phyloP scores from a whole-genome alignment of 2,797 vertebrate species.

The Urocyon cinereoargenteus region DNA sequence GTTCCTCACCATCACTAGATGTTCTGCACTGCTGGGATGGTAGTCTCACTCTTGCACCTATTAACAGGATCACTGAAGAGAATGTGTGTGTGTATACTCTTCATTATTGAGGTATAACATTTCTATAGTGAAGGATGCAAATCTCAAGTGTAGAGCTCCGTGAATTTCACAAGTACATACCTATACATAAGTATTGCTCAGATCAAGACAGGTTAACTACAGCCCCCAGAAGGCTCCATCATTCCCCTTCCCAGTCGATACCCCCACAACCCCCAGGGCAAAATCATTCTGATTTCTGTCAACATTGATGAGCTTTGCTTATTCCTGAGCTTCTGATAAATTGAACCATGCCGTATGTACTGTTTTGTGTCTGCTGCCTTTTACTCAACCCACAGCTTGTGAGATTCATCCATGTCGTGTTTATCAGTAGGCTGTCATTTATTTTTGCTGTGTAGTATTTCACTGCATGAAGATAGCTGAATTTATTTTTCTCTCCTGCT shows the following conservation, averaged over 20 bases:
- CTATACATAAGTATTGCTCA: neutral
- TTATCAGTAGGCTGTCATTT: constrained; percentile 5
- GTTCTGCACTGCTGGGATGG: neutral
- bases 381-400: neutral
- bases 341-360: neutral
- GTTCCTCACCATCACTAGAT: neutral
- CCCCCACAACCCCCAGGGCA: neutral
- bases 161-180: neutral
- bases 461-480: neutral
- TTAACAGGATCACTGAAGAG: neutral
- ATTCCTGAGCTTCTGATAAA: constrained; percentile 43
- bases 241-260: neutral
- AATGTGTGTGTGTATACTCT: neutral
- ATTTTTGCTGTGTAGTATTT: constrained; percentile 8
- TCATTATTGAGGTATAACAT: constrained; percentile 1
- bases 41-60: neutral
- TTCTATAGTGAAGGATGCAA: neutral
- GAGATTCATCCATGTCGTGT: neutral
- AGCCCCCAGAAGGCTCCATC: neutral
- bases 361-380: neutral
- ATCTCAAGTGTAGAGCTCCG: neutral
- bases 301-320: constrained; percentile 29
- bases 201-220: neutral
- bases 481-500: constrained; percentile 29
- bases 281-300: constrained; percentile 45